A percentile compares a stretch with the other conserved stretches of the same genome.
Evolutionary conservation across 2,113 vertebrate species (phyloP).

Genomic region (Equus quagga): DNA sequence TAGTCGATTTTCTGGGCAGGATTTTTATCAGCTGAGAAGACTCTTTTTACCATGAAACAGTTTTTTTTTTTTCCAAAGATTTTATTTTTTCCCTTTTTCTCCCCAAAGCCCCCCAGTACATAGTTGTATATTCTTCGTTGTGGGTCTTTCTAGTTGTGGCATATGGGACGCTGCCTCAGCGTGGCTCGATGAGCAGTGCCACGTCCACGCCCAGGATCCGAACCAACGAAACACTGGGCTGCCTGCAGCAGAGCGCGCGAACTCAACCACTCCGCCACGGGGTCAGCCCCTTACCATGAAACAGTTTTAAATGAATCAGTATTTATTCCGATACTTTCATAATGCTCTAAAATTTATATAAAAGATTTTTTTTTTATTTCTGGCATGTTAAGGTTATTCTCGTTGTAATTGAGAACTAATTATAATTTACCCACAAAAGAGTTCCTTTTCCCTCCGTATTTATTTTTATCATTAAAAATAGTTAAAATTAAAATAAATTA

Average conservation of each 20-base stretch:
- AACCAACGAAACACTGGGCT: too few species aligned
- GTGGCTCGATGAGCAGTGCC: too few species aligned
- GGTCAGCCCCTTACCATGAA: background rate
- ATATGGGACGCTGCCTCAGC: too few species aligned
- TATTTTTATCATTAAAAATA: background rate
- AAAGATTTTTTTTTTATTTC: background rate
- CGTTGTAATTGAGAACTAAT: background rate
- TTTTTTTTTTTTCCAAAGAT: too few species aligned
- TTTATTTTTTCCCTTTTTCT: too few species aligned
- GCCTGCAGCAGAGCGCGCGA: too few species aligned
- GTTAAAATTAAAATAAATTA: conserved; percentile 22
- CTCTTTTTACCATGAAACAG: background rate
- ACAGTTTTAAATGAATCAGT: conserved; percentile 15
- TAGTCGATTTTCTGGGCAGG: background rate
- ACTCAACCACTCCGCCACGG: too few species aligned
- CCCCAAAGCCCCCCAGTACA: too few species aligned
- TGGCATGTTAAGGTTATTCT: background rate
- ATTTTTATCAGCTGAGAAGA: background rate
- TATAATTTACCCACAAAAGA: background rate
- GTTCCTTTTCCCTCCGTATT: background rate
- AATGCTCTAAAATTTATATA: background rate
- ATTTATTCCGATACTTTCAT: background rate
- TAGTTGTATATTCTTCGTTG: too few species aligned
- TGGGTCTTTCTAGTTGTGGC: too few species aligned
- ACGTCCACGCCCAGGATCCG: too few species aligned